phyloP scores from a whole-genome alignment of 2,888 invertebrate species.

The Macropis europaea region DNA sequence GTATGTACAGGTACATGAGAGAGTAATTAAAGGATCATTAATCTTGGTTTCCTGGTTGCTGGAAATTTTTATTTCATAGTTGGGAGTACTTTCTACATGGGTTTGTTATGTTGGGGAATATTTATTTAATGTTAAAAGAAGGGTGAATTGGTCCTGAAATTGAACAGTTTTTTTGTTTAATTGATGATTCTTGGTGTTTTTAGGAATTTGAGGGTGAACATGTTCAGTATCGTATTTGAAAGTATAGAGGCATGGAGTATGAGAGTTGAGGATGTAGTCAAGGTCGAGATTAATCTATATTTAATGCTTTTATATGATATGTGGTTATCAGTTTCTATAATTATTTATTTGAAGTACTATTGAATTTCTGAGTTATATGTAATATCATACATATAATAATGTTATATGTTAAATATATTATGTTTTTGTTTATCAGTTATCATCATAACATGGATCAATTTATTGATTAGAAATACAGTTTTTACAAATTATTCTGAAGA shows the following conservation, averaged over 20 bases:
- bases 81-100: not conserved
- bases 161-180: not conserved
- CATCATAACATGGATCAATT: no score
- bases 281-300: slow-evolving; percentile 11
- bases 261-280: slow-evolving; percentile 10
- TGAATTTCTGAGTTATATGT: no score
- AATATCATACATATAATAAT: no score
- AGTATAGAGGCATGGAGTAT: not conserved
- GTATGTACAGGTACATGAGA: no score
- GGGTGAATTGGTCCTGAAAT: not conserved
- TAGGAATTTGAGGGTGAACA: not conserved
- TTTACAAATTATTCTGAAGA: not conserved
- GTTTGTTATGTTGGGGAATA: not conserved
- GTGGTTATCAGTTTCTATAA: not conserved
- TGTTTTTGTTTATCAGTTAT: not conserved
- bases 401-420: not conserved
- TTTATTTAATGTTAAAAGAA: not conserved
- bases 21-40: not conserved
- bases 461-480: not conserved
- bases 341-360: not conserved
- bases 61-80: not conserved
- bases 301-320: slow-evolving; percentile 1
- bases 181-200: not conserved
- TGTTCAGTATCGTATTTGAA: not conserved
- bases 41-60: not conserved